Conservation (phyloP, 2,888 invertebrate genomes). For the Dynastes grantii region DNA sequence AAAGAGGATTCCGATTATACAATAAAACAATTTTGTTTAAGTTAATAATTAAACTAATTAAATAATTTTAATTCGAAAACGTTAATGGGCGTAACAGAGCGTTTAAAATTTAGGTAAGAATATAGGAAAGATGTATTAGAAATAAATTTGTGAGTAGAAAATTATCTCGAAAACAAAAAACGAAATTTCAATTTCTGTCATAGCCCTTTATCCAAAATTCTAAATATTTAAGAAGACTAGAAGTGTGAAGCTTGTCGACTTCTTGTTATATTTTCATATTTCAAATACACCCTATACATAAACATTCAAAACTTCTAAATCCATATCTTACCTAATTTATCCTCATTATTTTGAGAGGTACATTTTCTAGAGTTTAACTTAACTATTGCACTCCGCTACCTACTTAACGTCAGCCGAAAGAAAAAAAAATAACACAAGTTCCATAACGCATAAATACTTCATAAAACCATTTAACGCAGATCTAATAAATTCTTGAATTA, state of each 20-base stretch:
- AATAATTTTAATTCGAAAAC: not conserved
- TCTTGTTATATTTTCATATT: no score
- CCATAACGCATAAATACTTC: slow-evolving; percentile 2
- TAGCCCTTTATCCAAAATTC: no score
- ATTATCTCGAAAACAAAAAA: not conserved
- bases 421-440: slow-evolving; percentile 5
- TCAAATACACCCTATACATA: not conserved
- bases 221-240: no score
- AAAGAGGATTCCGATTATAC: not conserved
- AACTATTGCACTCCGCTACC: not conserved
- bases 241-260: no score
- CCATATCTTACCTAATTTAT: not conserved
- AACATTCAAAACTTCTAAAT: not conserved
- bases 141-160: not conserved
- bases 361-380: not conserved
- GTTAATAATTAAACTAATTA: not conserved
- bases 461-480: not conserved
- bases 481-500: slow-evolving; percentile 5
- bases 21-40: not conserved
- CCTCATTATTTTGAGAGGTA: not conserved
- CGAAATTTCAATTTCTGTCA: no score
- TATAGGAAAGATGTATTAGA: not conserved
- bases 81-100: no score
- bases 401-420: not conserved
- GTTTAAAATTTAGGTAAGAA: not conserved